Evolutionary conservation across 2,888 invertebrate genomes (phyloP).

Genomic region (Neria commutata): DNA sequence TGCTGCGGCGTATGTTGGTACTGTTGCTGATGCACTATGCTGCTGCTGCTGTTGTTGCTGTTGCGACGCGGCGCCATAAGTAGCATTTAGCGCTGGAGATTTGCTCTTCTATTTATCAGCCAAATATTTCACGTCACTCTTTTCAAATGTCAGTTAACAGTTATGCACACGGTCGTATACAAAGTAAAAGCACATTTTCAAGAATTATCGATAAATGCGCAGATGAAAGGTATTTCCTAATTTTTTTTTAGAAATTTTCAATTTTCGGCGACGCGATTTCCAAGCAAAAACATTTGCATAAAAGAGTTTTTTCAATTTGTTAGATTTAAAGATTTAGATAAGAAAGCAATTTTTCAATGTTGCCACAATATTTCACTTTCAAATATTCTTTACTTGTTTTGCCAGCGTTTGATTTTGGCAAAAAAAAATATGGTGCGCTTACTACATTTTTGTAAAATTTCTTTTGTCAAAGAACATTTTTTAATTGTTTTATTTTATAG

Average conservation of each 20-base stretch:
- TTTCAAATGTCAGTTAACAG: slow-evolving; percentile 15
- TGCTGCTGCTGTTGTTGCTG: slow-evolving; percentile 41
- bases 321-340: background rate
- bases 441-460: background rate
- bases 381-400: background rate
- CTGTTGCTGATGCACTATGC: slow-evolving; percentile 20
- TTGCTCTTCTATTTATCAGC: slow-evolving; percentile 10
- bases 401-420: slow-evolving; percentile 1
- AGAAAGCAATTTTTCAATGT: background rate
- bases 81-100: slow-evolving; percentile 40
- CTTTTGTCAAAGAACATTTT: background rate
- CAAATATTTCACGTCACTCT: background rate
- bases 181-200: no score
- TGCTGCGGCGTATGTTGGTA: slow-evolving; percentile 31
- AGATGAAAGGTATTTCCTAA: no score
- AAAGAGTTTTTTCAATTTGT: background rate
- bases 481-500: slow-evolving; percentile 5
- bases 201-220: no score
- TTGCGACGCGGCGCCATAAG: slow-evolving; percentile 66
- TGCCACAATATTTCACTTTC: background rate
- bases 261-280: background rate
- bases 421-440: no score
- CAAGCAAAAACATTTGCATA: background rate
- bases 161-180: no score
- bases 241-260: background rate